Evolutionary conservation across 2,113 vertebrate genomes (phyloP), one percentile per base, ranked within the genome.

Genomic region (Anolis sagrei): DNA sequence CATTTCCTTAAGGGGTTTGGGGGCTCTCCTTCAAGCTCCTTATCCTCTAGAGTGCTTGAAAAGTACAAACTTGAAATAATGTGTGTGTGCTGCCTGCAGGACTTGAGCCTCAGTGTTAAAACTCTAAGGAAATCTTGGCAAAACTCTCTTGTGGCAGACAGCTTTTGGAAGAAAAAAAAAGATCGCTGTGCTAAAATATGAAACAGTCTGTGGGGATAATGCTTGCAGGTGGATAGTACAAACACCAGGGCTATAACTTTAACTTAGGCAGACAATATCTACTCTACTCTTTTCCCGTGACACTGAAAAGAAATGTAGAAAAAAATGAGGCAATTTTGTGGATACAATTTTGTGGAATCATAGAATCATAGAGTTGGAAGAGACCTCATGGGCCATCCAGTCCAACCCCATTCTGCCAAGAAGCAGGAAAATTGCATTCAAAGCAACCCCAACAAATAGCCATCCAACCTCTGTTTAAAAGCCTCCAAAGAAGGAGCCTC

Each of bases 1-100:
- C 13, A 68, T 1, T 78, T 87, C 87, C 23, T 51, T 7, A 86
- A 87, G 68, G 32, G 36, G 89, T 84, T 64, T 13, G 61, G 76
- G 82, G 62, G n/a, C 61, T 82, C 36, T 82, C 2, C 5, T 44
- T n/a, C 11, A 34, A 81, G 76, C 0, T 1, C 83, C 84, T n/a
- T 82, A 2, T 6, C 10, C 70, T 86, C 14, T 1, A 32, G 75
- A 93, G 27, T 29, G n/a, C 86, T 86, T 79, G 23, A 74, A 0
- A 8, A 87, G n/a, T 70, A 49, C 83, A 14, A 80, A 2, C 3
- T 18, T 80, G 9, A 25, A 34, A 79, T 44, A 80, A 44, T 62
- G 7, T 66, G 49, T 76, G 1, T 74, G 5, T 25, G 2, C 81
- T 61, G 3, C 76, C 81, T 74, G 51, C 25, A 1, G 7, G 75